phyloP scores from a whole-genome alignment of 2,888 invertebrate genomes.

The Ichneumoninae sp. region DNA sequence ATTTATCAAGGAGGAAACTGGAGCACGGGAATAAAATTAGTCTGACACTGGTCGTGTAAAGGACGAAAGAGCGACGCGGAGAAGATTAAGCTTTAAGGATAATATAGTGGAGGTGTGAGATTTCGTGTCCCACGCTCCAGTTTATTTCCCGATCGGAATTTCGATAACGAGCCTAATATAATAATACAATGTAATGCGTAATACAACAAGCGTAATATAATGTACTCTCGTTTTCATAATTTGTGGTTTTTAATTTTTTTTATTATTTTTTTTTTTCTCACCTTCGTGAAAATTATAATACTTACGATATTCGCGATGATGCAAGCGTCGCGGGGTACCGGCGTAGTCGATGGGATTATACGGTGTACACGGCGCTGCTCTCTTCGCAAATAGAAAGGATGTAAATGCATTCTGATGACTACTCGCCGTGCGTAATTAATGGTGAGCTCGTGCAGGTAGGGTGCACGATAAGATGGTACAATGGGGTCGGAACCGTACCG shows the following conservation, averaged over 20 bases:
- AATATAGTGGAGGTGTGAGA: background rate
- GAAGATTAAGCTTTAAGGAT: background rate
- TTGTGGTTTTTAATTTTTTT: background rate
- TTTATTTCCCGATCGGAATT: background rate
- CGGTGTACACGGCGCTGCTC: background rate
- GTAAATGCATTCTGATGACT: constrained; percentile 57
- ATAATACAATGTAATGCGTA: background rate
- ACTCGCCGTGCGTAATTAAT: constrained; percentile 46
- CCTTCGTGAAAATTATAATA: background rate
- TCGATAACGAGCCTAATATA: constrained; percentile 1
- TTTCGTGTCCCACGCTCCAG: background rate
- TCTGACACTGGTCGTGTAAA: background rate
- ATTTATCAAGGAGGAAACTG: constrained; percentile 25
- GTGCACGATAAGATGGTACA: constrained; percentile 35
- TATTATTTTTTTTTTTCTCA: background rate
- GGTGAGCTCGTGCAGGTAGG: constrained; percentile 37
- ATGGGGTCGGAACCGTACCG: constrained; percentile 37
- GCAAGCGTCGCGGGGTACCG: constrained; percentile 2
- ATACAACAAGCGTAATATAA: constrained; percentile 1
- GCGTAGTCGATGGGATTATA: background rate
- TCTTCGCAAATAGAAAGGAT: constrained; percentile 55
- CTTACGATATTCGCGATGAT: constrained; percentile 31
- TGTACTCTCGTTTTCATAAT: constrained; percentile 35
- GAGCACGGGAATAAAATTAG: background rate
- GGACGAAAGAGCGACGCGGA: background rate